These are phyloP conservation scores for Mellivora capensis DNA, from an alignment of 2,113 vertebrate genomes.

Conservation along the genomic window DNA sequence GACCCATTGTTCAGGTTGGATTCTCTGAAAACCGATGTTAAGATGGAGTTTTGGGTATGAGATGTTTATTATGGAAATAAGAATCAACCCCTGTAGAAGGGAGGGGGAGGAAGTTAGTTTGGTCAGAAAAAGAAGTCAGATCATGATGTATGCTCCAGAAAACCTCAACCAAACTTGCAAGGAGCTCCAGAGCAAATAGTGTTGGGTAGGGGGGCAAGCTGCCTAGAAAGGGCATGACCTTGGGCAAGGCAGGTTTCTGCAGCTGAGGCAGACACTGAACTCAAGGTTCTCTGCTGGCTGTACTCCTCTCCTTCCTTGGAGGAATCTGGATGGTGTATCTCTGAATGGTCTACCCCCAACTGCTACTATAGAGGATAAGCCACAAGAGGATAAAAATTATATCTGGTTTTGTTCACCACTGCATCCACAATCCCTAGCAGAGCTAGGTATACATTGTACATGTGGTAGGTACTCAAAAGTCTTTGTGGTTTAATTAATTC, in stretches of 20 bases:
- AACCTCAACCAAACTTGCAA: not conserved
- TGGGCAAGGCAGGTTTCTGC: not conserved
- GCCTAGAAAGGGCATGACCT: not conserved
- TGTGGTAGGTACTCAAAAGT: not conserved
- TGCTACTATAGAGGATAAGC: not conserved
- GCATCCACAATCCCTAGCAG: not conserved
- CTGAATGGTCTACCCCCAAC: not conserved
- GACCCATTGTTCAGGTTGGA: not conserved
- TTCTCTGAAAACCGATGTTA: not conserved
- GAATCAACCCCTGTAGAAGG: too few species aligned
- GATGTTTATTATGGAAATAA: not conserved
- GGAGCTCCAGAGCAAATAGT: not conserved
- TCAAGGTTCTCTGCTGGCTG: not conserved
- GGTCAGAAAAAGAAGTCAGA: not conserved
- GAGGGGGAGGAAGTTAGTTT: not conserved
- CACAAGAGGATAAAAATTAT: not conserved
- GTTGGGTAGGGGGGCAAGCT: not conserved
- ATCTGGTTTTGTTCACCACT: not conserved
- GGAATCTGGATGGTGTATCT: not conserved
- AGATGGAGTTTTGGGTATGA: not conserved
- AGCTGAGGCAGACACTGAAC: not conserved
- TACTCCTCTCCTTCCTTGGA: not conserved
- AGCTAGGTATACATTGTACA: not conserved
- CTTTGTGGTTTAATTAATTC: not conserved
- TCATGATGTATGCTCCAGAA: not conserved